Base-by-base conservation (phyloP, 2,888 invertebrate species). In the Eilema depressum region DNA sequence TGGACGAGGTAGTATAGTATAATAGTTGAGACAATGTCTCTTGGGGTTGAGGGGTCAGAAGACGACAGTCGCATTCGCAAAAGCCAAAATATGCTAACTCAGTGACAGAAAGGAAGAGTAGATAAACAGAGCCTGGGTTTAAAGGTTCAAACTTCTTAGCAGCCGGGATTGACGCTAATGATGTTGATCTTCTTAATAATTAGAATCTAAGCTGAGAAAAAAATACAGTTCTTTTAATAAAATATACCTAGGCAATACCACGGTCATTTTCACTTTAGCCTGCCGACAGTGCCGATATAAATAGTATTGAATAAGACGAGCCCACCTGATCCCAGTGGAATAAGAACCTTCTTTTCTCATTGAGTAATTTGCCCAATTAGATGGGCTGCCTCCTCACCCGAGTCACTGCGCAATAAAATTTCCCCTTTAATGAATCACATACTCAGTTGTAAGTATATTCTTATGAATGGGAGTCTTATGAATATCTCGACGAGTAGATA, bases 311-410 rank as follows among this genome's bases (percentile, higher is more conserved):
- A 69, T 26, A 56, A 30, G 61, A 71, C 69, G 73, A 61, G 66
- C 20, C 79, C 74, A 81, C 75, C 79, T 79, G 77, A 79, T 69
- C 66, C 74, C 70, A 61, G 53, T 63, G 62, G 33, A 60, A 65
- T 64, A 75, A 74, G 70, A 77, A 81, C 80, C 78, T 85, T 85
- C 82, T 81, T 85, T 85, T 86, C 87, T 88, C 84, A 86, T 57
- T 74, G 85, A 85, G 90, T 92, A 91, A 92, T 93, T 91, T 89
- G 86, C 85, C 88, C 93, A 93, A 94, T 94, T 93, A 93, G 88
- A 84, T 86, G 86, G 88, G 89, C 86, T 89, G 88, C 90, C 82
- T 84, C 90, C 82, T 84, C 83, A 71, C 78, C 80, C 88, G 90
- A 90, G 85, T 88, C 90, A 88, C 86, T 91, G 88, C 84, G 80